Percentiles rank a stretch among this genome's conserved stretches.
Conservation (phyloP, 1,140 invertebrate genomes). For the Heliconius eleuchia region DNA sequence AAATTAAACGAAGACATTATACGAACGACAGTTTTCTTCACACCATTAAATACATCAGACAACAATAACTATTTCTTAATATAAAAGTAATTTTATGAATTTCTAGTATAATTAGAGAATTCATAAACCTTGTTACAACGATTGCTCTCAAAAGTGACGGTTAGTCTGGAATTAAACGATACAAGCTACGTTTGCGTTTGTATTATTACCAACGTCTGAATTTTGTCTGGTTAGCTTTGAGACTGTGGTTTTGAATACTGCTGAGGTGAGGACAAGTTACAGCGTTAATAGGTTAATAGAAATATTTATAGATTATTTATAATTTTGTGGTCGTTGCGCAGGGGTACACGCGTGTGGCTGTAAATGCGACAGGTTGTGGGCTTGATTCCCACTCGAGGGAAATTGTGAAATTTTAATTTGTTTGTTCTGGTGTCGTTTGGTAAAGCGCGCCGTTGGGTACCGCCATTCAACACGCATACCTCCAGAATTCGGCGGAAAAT, state of each 20-base stretch:
- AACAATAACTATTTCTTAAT: neutral
- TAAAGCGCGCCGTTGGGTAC: neutral
- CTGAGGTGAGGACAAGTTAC: neutral
- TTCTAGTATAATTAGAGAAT: neutral
- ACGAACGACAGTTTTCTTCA: too few relatives aligned
- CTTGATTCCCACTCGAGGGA: neutral
- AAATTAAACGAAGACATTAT: too few relatives aligned
- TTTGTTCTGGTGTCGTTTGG: neutral
- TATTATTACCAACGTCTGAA: conserved; percentile 32
- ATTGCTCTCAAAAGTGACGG: neutral
- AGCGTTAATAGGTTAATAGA: neutral
- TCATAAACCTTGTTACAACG: neutral
- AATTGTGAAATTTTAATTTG: neutral
- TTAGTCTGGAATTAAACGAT: neutral
- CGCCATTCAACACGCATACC: too few relatives aligned
- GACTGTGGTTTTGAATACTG: conserved; percentile 47
- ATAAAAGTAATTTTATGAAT: neutral
- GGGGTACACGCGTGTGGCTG: neutral
- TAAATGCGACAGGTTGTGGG: neutral
- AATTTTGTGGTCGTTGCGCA: neutral
- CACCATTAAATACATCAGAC: too few relatives aligned
- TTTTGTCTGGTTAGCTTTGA: conserved; percentile 55
- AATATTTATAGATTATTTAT: neutral
- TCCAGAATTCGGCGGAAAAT: too few relatives aligned
- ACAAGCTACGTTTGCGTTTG: neutral